Base-by-base conservation (phyloP, 2,797 vertebrate genomes). In the Agapornis canus region DNA sequence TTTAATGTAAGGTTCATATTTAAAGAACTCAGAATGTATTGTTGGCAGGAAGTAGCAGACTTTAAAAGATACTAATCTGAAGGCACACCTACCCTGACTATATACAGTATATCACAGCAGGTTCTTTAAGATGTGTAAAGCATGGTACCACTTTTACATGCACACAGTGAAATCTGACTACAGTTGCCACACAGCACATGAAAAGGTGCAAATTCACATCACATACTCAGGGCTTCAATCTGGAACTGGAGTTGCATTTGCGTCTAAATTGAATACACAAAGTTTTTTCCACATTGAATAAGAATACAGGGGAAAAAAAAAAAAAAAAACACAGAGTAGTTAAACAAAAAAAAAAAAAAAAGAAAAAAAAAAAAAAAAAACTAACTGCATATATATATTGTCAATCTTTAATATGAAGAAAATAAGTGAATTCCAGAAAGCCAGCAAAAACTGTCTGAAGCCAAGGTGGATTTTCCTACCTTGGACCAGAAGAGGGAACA, bases 371-470 rank as follows among this genome's bases (percentile, higher is more conserved):
- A 72, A 80, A 35, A 35, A 9, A 35, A 35, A 35, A 35, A 29
- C 26, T 76, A 82, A 87, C 25, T 8, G 25, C 22, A 45, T 18
- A 35, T 66, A 66, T 71, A 66, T 76, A 77, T 78, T 52, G 31
- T 66, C 59, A 63, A 9, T 29, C 37, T 80, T 64, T 39, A 90
- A 78, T 26, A 78, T 31, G 80, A 82, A 85, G 22, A 32, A 47
- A 12, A 4, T 8, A 56, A 83, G 8, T 4, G 35, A 91, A 89
- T 71, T 63, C 42, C 78, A 79, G 57, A 66, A 69, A 66, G 59
- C 35, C 86, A 86, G 47, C 31, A 91, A 80, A 91, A 92, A 39
- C 32, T 31, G 10, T 17, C 40, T 25, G 63, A 84, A 84, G n/a
- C 29, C 48, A 85, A 68, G 45, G 45, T 60, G 45, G 23, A 37